phyloP scores from a whole-genome alignment of 2,113 vertebrate genomes.

The Benitochromis conjunctus region DNA sequence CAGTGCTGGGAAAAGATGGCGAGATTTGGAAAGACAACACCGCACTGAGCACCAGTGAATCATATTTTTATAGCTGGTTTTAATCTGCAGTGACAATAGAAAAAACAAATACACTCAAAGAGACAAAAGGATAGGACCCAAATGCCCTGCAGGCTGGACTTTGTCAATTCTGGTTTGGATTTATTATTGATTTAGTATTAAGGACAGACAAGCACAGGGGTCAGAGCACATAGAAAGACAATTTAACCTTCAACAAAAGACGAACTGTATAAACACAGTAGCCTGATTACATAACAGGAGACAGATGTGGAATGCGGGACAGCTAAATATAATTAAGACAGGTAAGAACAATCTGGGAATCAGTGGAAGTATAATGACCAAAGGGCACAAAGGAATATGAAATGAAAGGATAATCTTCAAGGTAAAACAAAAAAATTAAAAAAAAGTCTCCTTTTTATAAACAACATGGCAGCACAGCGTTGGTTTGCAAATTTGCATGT shows the following conservation, averaged over 20 bases:
- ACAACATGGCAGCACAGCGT: not conserved
- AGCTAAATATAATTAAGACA: not conserved
- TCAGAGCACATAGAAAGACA: not conserved
- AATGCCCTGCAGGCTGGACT: not conserved
- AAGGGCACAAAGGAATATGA: not conserved
- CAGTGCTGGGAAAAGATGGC: not conserved
- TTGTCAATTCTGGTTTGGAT: not conserved
- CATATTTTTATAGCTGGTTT: not conserved
- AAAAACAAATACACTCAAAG: not conserved
- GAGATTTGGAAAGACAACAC: not conserved
- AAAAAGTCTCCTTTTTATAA: not conserved
- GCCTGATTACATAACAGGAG: not conserved
- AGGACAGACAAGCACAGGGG: not conserved
- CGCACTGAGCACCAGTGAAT: not conserved
- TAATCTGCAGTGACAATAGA: not conserved
- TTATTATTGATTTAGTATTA: no score
- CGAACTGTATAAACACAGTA: not conserved
- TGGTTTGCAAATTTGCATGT: not conserved
- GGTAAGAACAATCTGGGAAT: not conserved
- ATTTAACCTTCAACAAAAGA: not conserved
- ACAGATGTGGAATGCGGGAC: not conserved
- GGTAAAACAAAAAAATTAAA: fast-evolving
- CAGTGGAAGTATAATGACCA: not conserved
- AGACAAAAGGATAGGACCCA: fast-evolving
- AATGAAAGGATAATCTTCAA: not conserved